Evolutionary conservation across 2,113 vertebrate genomes (phyloP).

Genomic region (Phylloscopus trochiloides): DNA sequence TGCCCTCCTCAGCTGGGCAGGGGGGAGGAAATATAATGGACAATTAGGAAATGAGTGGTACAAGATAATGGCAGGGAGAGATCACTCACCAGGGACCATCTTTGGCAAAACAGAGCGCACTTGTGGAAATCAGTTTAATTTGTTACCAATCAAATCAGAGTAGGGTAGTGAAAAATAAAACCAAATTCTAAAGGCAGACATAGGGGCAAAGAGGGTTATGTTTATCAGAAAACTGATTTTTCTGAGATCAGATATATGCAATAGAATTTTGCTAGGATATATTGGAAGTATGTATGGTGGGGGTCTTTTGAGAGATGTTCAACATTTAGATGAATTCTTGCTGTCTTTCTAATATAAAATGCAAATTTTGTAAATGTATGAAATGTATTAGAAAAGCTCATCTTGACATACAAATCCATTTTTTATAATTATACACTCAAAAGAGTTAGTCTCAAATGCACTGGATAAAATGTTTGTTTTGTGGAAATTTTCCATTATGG

Average conservation of each 20-base stretch:
- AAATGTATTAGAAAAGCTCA: neutral
- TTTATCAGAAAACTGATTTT: neutral
- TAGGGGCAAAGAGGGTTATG: neutral
- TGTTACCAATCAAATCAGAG: neutral
- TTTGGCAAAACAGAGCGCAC: neutral
- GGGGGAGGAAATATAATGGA: neutral
- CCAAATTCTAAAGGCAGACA: neutral
- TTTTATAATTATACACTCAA: neutral
- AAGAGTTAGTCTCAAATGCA: neutral
- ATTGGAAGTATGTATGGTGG: neutral
- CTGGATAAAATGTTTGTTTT: neutral
- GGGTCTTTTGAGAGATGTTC: neutral
- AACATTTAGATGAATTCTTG: neutral
- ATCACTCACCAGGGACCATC: neutral
- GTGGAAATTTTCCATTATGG: neutral
- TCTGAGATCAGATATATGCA: neutral
- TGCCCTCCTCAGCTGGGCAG: neutral
- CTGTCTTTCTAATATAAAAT: neutral
- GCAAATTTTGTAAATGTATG: neutral
- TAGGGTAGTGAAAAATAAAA: neutral
- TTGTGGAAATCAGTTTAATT: neutral
- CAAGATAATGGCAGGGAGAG: neutral
- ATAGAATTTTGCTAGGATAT: neutral
- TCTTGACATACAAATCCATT: neutral
- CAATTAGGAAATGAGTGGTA: neutral